Conservation (phyloP, 1,140 invertebrate genomes). For the Drosophila takahashii region DNA sequence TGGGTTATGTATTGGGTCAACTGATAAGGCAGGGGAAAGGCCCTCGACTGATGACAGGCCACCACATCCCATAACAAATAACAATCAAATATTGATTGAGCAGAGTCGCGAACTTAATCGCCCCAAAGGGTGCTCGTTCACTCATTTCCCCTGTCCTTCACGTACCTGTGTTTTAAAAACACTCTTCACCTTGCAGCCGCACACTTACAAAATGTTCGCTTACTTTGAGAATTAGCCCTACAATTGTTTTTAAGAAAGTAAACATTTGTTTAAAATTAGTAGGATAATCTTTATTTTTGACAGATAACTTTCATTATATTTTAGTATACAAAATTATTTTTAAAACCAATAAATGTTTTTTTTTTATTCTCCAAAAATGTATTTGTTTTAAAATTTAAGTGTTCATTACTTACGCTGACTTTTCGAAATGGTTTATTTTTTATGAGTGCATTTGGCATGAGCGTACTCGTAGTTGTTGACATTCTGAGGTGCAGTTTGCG, state of each 20-base stretch:
- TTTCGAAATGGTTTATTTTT: neutral
- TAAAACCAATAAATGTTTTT: no score
- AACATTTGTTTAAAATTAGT: no score
- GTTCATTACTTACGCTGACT: no score
- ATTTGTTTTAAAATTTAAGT: no score
- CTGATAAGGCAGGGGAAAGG: neutral
- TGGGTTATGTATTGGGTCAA: neutral
- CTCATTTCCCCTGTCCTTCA: neutral
- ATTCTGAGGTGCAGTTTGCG: constrained; percentile 33
- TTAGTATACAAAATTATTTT: no score
- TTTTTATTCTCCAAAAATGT: no score
- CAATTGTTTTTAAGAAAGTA: no score
- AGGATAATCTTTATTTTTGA: no score
- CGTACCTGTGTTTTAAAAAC: neutral
- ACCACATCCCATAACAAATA: constrained; percentile 5
- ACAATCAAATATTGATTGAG: constrained; percentile 47
- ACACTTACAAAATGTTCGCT: neutral
- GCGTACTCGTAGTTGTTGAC: constrained; percentile 22
- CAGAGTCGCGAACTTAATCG: constrained; percentile 17
- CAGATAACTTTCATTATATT: no score
- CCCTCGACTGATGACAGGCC: constrained; percentile 2
- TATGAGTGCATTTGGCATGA: neutral
- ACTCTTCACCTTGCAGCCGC: neutral
- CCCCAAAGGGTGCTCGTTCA: neutral
- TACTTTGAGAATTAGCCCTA: no score